Evolutionary conservation across 2,797 vertebrate species (phyloP), one percentile per base, ranked within the genome.

Genomic region (Myoxocephalus aenaeus): DNA sequence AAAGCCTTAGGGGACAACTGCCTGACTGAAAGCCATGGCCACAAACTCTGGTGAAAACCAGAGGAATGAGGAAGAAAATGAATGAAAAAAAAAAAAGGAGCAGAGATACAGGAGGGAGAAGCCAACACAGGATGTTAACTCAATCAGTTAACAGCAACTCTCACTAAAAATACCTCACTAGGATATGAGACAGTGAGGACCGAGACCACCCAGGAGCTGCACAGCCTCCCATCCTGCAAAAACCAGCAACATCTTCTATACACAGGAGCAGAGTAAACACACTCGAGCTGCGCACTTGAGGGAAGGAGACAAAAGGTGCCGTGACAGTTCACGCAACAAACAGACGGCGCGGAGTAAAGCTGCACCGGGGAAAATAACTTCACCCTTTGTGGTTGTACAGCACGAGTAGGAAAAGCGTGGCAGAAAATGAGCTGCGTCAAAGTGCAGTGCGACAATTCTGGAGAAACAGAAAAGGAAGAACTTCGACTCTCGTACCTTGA

Each of bases 151-250:
- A 78, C 85, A 87, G 72, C 81, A 75, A 79, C 40, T 70, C 80
- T 83, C 74, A 87, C 83, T 90, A 91, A 87, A 93, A 93, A 93
- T 86, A 91, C 77, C 83, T 75, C n/a, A 68, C 73, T 42, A 73
- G 88, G 86, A 84, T 87, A 89, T 64, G 78, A 90, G 92, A 90
- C 66, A 70, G 65, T 59, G 61, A 86, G 81, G 54, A 85, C 84
- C 11, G 29, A 85, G 89, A 95, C 96, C 92, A 94, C 95, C 95
- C 93, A 87, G 44, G 73, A 86, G 0, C 74, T 27, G 66, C 70
- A 17, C 68, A 90, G 79, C 71, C 79, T 83, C 80, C 88, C 88
- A 85, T 77, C 83, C 53, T 81, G 86, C 70, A 77, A 74, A 65
- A 74, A 64, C 54, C 57, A 20, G n/a, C 59, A 70, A 78, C 67